Evolutionary conservation across 2,797 vertebrate genomes (phyloP), one percentile per base, ranked within the genome.

Genomic region (Pangasius krempfi): DNA sequence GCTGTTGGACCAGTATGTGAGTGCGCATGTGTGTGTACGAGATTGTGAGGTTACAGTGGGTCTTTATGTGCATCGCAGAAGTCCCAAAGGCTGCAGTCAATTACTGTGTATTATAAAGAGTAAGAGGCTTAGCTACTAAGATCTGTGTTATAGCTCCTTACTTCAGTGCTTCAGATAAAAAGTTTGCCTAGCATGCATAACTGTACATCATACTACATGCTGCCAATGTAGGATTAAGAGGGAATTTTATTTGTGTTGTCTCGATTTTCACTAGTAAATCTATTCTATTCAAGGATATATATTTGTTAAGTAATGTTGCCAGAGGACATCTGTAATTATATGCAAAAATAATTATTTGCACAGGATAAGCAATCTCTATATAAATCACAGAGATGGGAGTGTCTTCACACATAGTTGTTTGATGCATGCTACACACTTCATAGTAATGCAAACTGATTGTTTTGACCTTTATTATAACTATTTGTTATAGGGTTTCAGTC

Each of bases 1-100:
- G 89, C 73, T 90, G 58, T 88, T 88, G 91, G 75, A 84, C 73
- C 84, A 79, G 86, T 62, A 82, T 75, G 86, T 27, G 86, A 66
- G 81, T 80, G 66, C 86, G 68, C 64, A 88, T 37, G 73, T 64
- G 76, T 80, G 91, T 88, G 86, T 84, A 81, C 37, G 75, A 88
- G 81, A 56, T 80, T 87, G 81, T 85, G 86, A 87, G 88, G 88
- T 87, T 91, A 92, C 90, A 91, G 92, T 87, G 81, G 70, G 88
- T 88, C 89, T 91, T 91, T 92, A 90, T 92, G 89, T 89, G 91
- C 88, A 83, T 85, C 90, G 89, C 86, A 86, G 88, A 91, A 75
- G 86, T 92, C 89, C 89, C 79, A 84, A 89, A 89, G 89, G 88
- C 82, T 89, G 86, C 68, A 91, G 86, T 89, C 89, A 92, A 90